phyloP scores from a whole-genome alignment of 1,140 invertebrate genomes.

The Drosophila punjabiensis region DNA sequence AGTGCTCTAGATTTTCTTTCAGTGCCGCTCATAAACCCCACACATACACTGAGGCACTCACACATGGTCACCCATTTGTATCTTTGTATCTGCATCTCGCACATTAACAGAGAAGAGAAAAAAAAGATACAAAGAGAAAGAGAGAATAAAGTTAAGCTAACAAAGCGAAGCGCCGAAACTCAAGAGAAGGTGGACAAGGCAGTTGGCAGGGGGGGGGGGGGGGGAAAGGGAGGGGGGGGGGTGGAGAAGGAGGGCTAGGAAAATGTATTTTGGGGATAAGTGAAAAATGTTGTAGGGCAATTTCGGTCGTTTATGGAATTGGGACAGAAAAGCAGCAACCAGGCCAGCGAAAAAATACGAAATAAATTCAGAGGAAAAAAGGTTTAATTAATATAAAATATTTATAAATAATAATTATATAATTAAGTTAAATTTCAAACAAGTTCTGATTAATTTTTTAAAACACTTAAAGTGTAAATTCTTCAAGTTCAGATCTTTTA shows the following conservation, averaged over 20 bases:
- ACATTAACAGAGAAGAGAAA: conserved; percentile 26
- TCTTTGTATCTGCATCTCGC: conserved; percentile 45
- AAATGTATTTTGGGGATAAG: conserved; percentile 32
- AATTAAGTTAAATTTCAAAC: no score
- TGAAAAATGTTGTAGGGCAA: conserved; percentile 45
- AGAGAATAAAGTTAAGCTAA: conserved; percentile 44
- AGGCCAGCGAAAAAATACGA: not conserved
- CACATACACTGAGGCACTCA: conserved; percentile 11
- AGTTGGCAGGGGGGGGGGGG: not conserved
- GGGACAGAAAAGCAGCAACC: not conserved
- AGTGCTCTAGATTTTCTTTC: not conserved
- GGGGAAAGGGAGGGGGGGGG: not conserved
- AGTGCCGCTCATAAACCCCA: conserved; percentile 29
- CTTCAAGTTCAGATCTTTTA: no score
- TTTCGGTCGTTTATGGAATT: conserved; percentile 31
- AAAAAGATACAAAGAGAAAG: conserved; percentile 17
- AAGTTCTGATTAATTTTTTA: not conserved
- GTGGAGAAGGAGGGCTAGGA: not conserved
- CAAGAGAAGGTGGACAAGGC: conserved; percentile 21
- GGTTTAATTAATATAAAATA: not conserved
- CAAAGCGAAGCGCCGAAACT: conserved; percentile 36
- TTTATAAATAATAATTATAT: no score
- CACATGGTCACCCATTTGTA: conserved; percentile 41
- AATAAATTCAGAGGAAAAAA: not conserved
- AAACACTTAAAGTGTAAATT: not conserved